phyloP scores from a whole-genome alignment of 2,113 vertebrate genomes.

The Strix uralensis region DNA sequence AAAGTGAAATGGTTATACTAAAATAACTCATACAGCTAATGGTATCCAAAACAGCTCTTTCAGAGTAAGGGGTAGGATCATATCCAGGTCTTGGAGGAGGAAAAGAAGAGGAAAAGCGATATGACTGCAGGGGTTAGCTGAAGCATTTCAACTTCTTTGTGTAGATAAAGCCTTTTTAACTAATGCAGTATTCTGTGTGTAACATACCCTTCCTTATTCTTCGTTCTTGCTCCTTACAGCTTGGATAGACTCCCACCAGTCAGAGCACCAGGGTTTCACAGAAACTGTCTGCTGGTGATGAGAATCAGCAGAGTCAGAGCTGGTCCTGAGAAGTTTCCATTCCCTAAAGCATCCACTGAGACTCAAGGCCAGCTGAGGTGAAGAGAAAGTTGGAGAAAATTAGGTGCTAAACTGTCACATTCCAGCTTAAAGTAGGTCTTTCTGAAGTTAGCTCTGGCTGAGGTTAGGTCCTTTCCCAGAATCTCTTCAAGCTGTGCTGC shows the following conservation, averaged over 20 bases:
- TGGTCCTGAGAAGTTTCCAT: not conserved
- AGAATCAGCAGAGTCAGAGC: not conserved
- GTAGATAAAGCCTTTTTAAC: not conserved
- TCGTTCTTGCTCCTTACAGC: not conserved
- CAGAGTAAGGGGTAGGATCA: not conserved
- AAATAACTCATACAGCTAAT: not conserved
- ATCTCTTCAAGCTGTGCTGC: not conserved
- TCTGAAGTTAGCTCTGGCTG: not conserved
- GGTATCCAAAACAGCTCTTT: not conserved
- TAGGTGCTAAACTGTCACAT: not conserved
- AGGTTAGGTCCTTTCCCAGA: not conserved
- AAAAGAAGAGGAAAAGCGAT: not conserved
- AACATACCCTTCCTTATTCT: not conserved
- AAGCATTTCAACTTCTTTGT: not conserved
- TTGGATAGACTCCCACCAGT: not conserved
- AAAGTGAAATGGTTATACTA: not conserved
- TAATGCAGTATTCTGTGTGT: not conserved
- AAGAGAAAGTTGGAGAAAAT: not conserved
- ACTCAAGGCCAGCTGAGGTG: not conserved
- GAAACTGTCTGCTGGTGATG: not conserved
- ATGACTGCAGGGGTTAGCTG: not conserved
- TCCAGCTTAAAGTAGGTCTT: not conserved
- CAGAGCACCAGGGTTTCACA: not conserved
- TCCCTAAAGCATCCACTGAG: not conserved
- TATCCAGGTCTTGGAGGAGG: not conserved